Evolutionary conservation across 2,797 vertebrate genomes (phyloP).

Genomic region (Enteromius unitaeniatus): DNA sequence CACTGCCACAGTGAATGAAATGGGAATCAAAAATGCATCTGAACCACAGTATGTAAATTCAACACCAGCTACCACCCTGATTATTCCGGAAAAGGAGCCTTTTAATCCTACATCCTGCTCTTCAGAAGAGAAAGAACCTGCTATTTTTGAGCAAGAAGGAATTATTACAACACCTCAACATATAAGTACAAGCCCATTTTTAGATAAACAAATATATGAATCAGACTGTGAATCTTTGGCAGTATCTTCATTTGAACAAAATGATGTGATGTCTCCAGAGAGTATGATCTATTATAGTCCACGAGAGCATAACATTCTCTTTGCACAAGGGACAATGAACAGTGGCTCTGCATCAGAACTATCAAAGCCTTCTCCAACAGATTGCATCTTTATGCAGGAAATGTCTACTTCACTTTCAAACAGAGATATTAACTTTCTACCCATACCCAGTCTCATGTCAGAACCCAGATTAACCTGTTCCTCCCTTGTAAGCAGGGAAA

Average conservation of each 20-base stretch:
- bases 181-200: constrained; percentile 14
- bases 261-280: constrained; percentile 25
- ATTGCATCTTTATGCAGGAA: constrained; percentile 10
- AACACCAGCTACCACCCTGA: constrained; percentile 28
- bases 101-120: constrained; percentile 22
- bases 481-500: constrained; percentile 15
- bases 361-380: constrained; percentile 10
- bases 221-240: constrained; percentile 1
- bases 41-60: constrained; percentile 23
- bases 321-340: neutral
- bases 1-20: constrained; percentile 15
- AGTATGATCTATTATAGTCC: constrained; percentile 12
- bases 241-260: constrained; percentile 5
- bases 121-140: constrained; percentile 13
- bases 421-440: constrained; percentile 10
- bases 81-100: constrained; percentile 23
- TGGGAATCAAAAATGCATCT: constrained; percentile 39
- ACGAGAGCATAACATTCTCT: constrained; percentile 10
- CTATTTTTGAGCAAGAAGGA: constrained; percentile 8
- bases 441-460: constrained; percentile 3
- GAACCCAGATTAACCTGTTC: constrained; percentile 1
- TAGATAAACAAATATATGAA: constrained; percentile 26
- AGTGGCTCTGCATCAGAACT: constrained; percentile 26
- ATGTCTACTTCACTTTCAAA: constrained; percentile 20
- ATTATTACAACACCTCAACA: constrained; percentile 7